These are phyloP conservation scores for Drosophila maculinotata DNA, from an alignment of 2,888 invertebrate genomes.

Conservation along the genomic window DNA sequence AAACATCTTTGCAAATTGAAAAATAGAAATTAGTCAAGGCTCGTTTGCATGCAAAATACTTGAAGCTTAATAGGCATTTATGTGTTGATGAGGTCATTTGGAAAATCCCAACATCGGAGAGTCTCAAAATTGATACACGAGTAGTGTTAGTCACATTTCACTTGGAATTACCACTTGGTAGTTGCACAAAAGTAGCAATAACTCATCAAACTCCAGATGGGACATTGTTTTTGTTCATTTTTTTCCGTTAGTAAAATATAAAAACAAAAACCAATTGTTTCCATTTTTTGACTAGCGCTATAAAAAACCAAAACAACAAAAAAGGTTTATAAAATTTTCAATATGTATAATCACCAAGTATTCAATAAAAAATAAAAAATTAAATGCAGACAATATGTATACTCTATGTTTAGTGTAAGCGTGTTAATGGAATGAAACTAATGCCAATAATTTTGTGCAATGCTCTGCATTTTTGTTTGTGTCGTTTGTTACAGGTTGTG, in stretches of 20 bases:
- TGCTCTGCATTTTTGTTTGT: constrained; percentile 27
- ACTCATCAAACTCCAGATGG: constrained; percentile 35
- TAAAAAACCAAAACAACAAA: constrained; percentile 7
- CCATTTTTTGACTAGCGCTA: constrained; percentile 52
- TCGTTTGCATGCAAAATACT: constrained; percentile 27
- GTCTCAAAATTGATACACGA: constrained; percentile 31
- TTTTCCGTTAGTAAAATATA: constrained; percentile 24
- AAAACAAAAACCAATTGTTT: neutral
- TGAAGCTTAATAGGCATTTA: neutral
- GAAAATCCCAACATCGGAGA: neutral
- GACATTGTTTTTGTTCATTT: constrained; percentile 40
- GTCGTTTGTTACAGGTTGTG: constrained; percentile 90
- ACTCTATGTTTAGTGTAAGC: constrained; percentile 69
- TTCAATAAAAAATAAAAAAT: neutral
- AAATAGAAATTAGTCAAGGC: neutral
- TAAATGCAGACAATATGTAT: constrained; percentile 49
- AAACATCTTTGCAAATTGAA: neutral
- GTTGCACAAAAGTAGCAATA: constrained; percentile 43
- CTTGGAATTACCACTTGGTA: constrained; percentile 31
- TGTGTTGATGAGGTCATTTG: neutral
- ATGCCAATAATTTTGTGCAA: constrained; percentile 42
- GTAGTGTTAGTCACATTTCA: constrained; percentile 25
- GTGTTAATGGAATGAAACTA: constrained; percentile 23
- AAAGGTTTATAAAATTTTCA: constrained; percentile 37
- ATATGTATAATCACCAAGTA: constrained; percentile 46